phyloP scores from a whole-genome alignment of 2,113 vertebrate genomes.

The Heterocephalus glaber region DNA sequence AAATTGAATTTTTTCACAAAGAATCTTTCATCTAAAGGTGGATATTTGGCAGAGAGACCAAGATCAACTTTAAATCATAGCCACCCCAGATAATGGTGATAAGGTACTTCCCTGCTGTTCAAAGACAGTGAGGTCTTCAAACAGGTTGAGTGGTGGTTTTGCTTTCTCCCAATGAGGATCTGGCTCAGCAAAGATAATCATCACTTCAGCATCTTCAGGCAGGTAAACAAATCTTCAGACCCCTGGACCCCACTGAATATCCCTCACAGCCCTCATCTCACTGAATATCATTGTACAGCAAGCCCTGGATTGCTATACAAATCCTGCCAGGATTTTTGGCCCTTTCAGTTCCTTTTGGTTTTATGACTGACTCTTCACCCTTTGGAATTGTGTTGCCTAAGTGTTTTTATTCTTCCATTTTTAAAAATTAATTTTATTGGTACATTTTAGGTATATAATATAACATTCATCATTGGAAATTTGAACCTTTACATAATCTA shows the following conservation, averaged over 20 bases:
- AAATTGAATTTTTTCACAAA: constrained; percentile 5
- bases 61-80: neutral
- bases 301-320: fast-evolving
- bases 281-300: neutral
- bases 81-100: neutral
- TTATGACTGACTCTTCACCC: constrained; percentile 58
- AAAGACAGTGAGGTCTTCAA: neutral
- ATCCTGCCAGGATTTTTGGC: constrained; percentile 72
- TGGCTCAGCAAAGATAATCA: neutral
- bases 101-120: neutral
- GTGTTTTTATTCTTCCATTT: too few species aligned
- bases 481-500: too few species aligned
- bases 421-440: too few species aligned
- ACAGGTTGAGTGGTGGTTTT: neutral
- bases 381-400: constrained; percentile 64
- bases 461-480: too few species aligned
- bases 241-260: neutral
- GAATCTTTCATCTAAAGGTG: neutral
- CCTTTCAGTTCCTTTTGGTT: constrained; percentile 59
- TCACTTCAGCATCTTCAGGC: neutral
- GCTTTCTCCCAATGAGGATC: neutral
- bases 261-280: neutral
- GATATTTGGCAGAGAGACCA: neutral
- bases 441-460: too few species aligned
- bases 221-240: neutral